Evolutionary conservation across 2,113 vertebrate genomes (phyloP).

Genomic region (Paramisgurnus dabryanus): DNA sequence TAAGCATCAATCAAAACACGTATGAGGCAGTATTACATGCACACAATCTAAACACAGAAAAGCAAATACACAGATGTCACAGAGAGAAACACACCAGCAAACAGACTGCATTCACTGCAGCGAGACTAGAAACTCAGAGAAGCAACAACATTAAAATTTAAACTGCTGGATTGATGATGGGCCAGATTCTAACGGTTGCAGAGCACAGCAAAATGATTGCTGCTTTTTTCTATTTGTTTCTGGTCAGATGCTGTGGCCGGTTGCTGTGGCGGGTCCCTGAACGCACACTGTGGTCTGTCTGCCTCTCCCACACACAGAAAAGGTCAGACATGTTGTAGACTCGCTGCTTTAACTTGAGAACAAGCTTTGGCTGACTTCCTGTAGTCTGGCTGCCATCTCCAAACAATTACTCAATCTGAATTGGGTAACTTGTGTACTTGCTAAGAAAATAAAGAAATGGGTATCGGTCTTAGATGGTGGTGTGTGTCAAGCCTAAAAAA

Average conservation of each 20-base stretch:
- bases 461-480: slow-evolving; percentile 38
- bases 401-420: slow-evolving; percentile 43
- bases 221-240: slow-evolving; percentile 52
- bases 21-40: not conserved
- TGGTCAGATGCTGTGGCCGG: slow-evolving; percentile 45
- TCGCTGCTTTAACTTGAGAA: slow-evolving; percentile 51
- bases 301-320: slow-evolving; percentile 45
- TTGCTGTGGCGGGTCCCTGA: slow-evolving; percentile 35
- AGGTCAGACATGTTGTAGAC: slow-evolving; percentile 57
- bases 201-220: slow-evolving; percentile 54
- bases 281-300: slow-evolving; percentile 27
- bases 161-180: slow-evolving; percentile 60
- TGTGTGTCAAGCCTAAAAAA: not conserved
- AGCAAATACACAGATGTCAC: not conserved
- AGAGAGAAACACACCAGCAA: slow-evolving; percentile 34
- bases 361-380: slow-evolving; percentile 49
- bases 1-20: not conserved
- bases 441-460: slow-evolving; percentile 47
- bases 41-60: slow-evolving; percentile 13
- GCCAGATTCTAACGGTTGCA: slow-evolving; percentile 56
- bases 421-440: slow-evolving; percentile 38
- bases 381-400: slow-evolving; percentile 39
- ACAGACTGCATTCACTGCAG: slow-evolving; percentile 29
- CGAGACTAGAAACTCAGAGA: slow-evolving; percentile 45
- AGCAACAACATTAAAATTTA: slow-evolving; percentile 61